These are phyloP conservation scores for Chamaetylas fuelleborni DNA, from an alignment of 2,113 vertebrate genomes.

Conservation along the genomic window DNA sequence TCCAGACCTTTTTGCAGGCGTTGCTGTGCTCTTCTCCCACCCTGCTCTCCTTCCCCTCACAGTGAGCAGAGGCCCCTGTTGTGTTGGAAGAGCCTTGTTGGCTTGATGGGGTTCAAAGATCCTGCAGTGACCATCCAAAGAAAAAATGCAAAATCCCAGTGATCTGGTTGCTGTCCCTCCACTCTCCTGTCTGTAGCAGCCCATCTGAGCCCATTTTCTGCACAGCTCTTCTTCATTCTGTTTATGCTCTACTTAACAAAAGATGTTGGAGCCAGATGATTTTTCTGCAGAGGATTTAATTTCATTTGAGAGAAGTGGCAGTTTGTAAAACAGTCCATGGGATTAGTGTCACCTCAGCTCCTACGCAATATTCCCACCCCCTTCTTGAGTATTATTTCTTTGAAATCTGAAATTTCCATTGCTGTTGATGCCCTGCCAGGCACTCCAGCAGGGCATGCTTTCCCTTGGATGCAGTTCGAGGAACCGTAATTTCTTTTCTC, in stretches of 20 bases:
- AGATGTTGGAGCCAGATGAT: background rate
- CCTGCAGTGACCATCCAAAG: background rate
- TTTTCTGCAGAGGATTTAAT: slow-evolving; percentile 19
- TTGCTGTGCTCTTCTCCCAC: background rate
- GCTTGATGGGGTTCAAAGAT: background rate
- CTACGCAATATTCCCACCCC: background rate
- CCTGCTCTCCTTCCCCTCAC: background rate
- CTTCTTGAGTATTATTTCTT: background rate
- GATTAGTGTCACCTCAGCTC: background rate
- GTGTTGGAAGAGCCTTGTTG: background rate
- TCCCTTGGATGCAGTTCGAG: slow-evolving; percentile 69
- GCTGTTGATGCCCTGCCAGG: slow-evolving; percentile 60
- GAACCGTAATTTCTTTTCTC: slow-evolving; percentile 54
- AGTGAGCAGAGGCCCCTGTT: background rate
- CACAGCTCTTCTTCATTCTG: background rate
- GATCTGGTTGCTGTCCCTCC: background rate
- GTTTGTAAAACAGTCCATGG: background rate
- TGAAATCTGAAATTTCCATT: slow-evolving; percentile 68
- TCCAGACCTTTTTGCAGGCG: background rate
- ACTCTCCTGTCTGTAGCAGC: background rate
- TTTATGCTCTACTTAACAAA: background rate
- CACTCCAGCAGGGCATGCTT: slow-evolving; percentile 59
- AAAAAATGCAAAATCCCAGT: background rate
- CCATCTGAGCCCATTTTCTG: background rate
- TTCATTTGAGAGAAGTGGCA: background rate